Evolutionary conservation across 2,888 invertebrate species (phyloP).

Genomic region (Perizoma affinitatum): DNA sequence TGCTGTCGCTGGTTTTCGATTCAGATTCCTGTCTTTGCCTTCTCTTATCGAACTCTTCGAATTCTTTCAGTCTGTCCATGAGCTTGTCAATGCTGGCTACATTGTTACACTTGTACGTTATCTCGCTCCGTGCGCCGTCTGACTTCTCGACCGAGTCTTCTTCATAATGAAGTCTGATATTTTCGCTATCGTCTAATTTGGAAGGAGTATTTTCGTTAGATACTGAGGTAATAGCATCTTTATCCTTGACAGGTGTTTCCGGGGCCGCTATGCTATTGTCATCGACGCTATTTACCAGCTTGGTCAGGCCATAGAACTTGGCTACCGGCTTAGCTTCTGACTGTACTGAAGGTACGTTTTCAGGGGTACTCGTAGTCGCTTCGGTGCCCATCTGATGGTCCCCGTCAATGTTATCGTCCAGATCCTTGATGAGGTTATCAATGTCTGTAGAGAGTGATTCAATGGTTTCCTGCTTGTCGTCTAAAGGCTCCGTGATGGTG

Average conservation of each 20-base stretch:
- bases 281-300: constrained; percentile 65
- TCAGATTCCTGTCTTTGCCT: constrained; percentile 74
- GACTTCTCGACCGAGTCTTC: constrained; percentile 71
- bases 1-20: constrained; percentile 64
- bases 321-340: constrained; percentile 63
- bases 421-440: constrained; percentile 73
- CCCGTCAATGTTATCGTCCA: constrained; percentile 73
- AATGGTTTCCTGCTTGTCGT: constrained; percentile 71
- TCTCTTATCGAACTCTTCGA: constrained; percentile 79
- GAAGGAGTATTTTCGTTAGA: constrained; percentile 69
- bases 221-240: constrained; percentile 53
- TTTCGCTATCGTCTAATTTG: constrained; percentile 75
- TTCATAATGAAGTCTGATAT: constrained; percentile 75
- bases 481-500: constrained; percentile 54
- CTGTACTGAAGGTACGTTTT: constrained; percentile 49
- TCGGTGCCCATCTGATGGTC: constrained; percentile 60
- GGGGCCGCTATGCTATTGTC: constrained; percentile 58
- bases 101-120: constrained; percentile 66
- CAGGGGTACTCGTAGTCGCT: constrained; percentile 29
- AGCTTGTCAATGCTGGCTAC: constrained; percentile 79
- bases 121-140: constrained; percentile 63
- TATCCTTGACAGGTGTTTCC: constrained; percentile 72
- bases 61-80: constrained; percentile 79
- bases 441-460: constrained; percentile 78
- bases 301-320: constrained; percentile 70